Evolutionary conservation across 37 sponge, comb jelly and placozoan genomes (phyloP).

Genomic region (Aphrocallistes beatrix): DNA sequence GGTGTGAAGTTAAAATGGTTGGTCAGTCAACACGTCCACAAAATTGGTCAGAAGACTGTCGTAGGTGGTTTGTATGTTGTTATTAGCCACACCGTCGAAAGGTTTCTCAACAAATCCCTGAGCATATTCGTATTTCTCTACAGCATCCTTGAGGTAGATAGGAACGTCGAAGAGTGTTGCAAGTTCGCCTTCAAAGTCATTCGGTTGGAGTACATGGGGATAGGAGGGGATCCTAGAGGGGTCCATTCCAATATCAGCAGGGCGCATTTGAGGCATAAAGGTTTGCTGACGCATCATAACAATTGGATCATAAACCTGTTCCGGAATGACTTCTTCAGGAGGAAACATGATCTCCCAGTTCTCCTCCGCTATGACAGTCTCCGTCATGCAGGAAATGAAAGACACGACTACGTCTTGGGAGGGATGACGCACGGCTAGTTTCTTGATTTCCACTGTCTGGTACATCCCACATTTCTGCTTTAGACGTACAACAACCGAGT

Average conservation of each 20-base stretch:
- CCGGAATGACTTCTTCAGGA: neutral
- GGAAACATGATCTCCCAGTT: neutral
- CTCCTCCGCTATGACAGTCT: neutral
- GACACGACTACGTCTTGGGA: neutral
- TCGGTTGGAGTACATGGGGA: neutral
- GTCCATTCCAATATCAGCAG: neutral
- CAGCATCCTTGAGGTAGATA: neutral
- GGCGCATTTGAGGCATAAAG: neutral
- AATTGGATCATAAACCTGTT: neutral
- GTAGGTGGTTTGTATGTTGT: neutral
- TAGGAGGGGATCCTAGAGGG: neutral
- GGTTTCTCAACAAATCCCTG: neutral
- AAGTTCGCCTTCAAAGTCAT: neutral
- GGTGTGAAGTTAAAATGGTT: neutral
- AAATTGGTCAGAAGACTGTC: neutral
- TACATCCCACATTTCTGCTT: neutral
- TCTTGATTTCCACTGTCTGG: neutral
- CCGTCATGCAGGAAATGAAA: slow-evolving; percentile 5
- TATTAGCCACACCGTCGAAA: neutral
- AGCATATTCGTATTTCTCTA: neutral
- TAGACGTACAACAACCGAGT: neutral
- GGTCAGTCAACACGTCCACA: neutral
- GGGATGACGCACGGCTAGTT: neutral
- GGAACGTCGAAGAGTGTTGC: neutral
- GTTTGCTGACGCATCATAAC: neutral